Evolutionary conservation across 2,797 vertebrate genomes (phyloP).

Genomic region (Simalia tracyae): DNA sequence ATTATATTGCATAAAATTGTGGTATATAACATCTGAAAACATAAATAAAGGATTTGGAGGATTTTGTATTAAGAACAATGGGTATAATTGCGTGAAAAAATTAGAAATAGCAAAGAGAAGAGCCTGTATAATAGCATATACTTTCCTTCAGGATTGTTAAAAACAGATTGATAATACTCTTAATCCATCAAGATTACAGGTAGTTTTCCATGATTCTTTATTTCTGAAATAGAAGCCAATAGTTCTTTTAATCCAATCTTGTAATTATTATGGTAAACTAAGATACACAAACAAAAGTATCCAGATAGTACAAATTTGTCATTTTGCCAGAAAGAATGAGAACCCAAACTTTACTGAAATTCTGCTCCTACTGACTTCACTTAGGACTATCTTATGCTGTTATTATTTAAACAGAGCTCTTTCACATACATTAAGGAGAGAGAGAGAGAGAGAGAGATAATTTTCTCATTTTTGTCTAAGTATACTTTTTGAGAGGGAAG

Average conservation of each 20-base stretch:
- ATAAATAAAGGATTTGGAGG: conserved; percentile 76
- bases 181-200: not conserved
- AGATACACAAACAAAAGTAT: not conserved
- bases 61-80: conserved; percentile 70
- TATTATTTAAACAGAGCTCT: not conserved
- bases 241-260: not conserved
- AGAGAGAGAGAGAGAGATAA: too few species aligned
- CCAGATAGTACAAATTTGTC: not conserved
- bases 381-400: not conserved
- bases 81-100: conserved; percentile 37
- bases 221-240: not conserved
- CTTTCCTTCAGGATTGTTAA: not conserved
- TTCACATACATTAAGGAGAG: not conserved
- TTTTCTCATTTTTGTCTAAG: not conserved
- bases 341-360: not conserved
- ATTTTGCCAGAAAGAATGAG: not conserved
- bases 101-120: not conserved
- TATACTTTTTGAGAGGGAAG: not conserved
- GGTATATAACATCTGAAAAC: conserved; percentile 66
- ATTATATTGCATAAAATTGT: conserved; percentile 60
- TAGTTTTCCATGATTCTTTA: not conserved
- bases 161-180: not conserved
- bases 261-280: not conserved
- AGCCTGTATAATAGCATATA: not conserved
- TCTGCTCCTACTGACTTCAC: not conserved